Evolutionary conservation across 37 sponge, comb jelly and placozoan species (phyloP).

Genomic region (Eunapius fragilis): DNA sequence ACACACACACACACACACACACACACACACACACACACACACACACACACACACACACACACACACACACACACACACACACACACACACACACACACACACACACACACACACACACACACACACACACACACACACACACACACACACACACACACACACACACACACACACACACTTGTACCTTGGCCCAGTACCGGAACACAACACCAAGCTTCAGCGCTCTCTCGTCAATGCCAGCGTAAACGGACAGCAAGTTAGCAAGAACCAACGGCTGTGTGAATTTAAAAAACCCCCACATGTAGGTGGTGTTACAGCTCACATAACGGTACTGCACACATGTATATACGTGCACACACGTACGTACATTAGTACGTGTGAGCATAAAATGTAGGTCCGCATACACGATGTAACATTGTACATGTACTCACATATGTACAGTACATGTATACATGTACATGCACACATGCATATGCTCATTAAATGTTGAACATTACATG

Average conservation of each 20-base stretch:
- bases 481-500: too few species aligned
- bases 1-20: not conserved
- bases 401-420: too few species aligned
- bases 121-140: too few species aligned
- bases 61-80: not conserved
- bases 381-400: too few species aligned
- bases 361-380: not conserved
- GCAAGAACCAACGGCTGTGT: conserved; percentile 36
- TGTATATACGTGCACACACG: not conserved
- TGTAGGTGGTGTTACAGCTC: too few species aligned
- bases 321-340: not conserved
- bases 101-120: too few species aligned
- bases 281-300: too few species aligned
- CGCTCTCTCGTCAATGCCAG: conserved; percentile 35
- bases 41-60: not conserved
- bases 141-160: too few species aligned
- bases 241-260: conserved; percentile 32
- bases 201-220: conserved; percentile 34
- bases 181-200: conserved; percentile 65
- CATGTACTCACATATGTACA: too few species aligned
- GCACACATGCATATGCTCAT: not conserved
- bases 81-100: too few species aligned
- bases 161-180: not conserved
- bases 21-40: not conserved
- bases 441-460: not conserved